These are phyloP conservation scores for Thomomys bottae DNA, from an alignment of 2,113 vertebrate genomes.

Conservation along the genomic window DNA sequence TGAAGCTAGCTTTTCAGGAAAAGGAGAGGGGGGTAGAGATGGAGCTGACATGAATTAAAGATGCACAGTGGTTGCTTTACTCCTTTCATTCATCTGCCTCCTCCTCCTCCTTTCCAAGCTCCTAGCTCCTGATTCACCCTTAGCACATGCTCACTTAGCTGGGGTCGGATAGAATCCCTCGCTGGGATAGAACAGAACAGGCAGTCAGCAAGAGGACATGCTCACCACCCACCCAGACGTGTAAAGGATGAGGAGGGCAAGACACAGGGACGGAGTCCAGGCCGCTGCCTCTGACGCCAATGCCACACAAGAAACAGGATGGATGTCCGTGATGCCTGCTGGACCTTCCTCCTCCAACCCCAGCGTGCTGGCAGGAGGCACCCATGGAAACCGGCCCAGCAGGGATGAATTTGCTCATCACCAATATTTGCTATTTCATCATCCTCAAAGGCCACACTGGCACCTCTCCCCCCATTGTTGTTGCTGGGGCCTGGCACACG, in stretches of 20 bases:
- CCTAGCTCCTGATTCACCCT: too few species aligned
- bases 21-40: accelerated
- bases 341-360: background rate
- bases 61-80: too few species aligned
- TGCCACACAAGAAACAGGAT: background rate
- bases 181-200: too few species aligned
- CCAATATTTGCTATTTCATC: background rate
- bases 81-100: background rate
- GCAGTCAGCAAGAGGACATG: background rate
- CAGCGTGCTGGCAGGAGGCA: background rate
- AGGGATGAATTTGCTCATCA: background rate
- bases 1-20: background rate
- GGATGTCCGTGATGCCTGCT: too few species aligned
- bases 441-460: background rate
- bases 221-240: background rate
- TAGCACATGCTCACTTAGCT: background rate
- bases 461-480: background rate
- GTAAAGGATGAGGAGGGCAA: accelerated
- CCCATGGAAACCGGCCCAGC: background rate
- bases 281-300: accelerated
- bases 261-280: too few species aligned
- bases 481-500: background rate
- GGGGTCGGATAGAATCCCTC: background rate
- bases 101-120: background rate
- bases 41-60: too few species aligned